Conservation (phyloP, 1,140 invertebrate species). For the Plectrocnemia conspersa region DNA sequence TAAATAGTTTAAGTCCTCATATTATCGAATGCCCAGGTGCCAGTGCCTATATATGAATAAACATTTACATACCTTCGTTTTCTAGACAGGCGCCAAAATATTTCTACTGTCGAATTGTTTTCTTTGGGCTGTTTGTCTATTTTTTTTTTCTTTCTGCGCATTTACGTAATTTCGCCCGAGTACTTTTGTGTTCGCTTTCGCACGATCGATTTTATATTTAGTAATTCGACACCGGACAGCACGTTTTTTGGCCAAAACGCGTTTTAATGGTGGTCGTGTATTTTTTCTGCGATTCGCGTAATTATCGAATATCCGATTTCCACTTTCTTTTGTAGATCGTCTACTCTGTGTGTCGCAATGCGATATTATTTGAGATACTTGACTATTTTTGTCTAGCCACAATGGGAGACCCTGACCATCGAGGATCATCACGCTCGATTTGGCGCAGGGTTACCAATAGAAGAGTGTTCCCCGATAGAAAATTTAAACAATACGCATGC, state of each 20-base stretch:
- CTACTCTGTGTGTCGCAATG: not conserved
- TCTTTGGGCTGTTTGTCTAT: too few species aligned
- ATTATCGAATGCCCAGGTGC: not conserved
- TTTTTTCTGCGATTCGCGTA: not conserved
- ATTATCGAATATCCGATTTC: slow-evolving; percentile 20
- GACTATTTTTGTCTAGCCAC: slow-evolving; percentile 17
- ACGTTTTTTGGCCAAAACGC: not conserved
- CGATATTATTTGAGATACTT: slow-evolving; percentile 6
- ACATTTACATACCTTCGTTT: not conserved
- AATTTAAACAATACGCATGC: too few species aligned
- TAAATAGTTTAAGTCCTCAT: too few species aligned
- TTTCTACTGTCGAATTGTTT: slow-evolving; percentile 10
- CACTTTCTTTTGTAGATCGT: not conserved
- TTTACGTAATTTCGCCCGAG: not conserved
- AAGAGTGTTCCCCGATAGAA: too few species aligned
- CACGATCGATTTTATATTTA: slow-evolving; percentile 3
- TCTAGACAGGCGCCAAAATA: slow-evolving; percentile 12
- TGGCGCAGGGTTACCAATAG: too few species aligned
- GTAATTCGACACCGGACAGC: not conserved
- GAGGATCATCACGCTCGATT: slow-evolving; percentile 11
- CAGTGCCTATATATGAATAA: not conserved
- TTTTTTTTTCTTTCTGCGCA: too few species aligned
- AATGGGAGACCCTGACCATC: not conserved
- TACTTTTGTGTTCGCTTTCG: slow-evolving; percentile 1
- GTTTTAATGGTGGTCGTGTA: not conserved